Conservation (phyloP, 2,888 invertebrate genomes). For the Plemyria rubiginata region DNA sequence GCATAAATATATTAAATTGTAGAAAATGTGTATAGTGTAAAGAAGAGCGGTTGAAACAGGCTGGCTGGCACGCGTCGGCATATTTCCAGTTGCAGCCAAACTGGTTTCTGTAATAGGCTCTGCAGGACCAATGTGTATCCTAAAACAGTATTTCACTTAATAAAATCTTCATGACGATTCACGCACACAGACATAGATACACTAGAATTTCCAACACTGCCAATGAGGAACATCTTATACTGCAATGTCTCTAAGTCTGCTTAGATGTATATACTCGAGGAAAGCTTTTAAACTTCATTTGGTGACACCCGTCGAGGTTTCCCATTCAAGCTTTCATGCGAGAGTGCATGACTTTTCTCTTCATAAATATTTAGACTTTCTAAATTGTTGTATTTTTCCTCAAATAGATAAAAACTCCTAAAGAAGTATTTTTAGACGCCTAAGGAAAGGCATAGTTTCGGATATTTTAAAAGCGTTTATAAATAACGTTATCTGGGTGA, state of each 20-base stretch:
- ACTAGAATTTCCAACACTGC: not conserved
- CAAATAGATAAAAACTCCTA: not conserved
- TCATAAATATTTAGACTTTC: not conserved
- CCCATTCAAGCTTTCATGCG: not conserved
- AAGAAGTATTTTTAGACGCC: not conserved
- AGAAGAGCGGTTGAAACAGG: constrained; percentile 65
- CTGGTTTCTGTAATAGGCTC: constrained; percentile 70
- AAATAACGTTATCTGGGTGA: too few relatives aligned
- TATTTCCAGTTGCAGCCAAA: constrained; percentile 72
- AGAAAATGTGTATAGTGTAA: constrained; percentile 64
- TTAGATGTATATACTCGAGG: too few relatives aligned
- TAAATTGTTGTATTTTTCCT: not conserved
- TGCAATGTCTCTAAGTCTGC: too few relatives aligned
- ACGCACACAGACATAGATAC: constrained; percentile 1
- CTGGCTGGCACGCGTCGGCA: constrained; percentile 74
- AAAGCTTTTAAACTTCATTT: too few relatives aligned
- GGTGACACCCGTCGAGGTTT: too few relatives aligned
- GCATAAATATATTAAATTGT: constrained; percentile 30
- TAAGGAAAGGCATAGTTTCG: too few relatives aligned
- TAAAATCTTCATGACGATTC: not conserved
- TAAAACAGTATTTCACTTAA: constrained; percentile 13
- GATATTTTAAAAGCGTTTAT: too few relatives aligned
- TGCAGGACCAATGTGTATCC: constrained; percentile 15
- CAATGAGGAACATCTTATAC: not conserved
- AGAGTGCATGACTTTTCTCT: not conserved